Evolutionary conservation across 2,888 invertebrate species (phyloP), one percentile per base, ranked within the genome.

Genomic region (Sthenelais limicola): DNA sequence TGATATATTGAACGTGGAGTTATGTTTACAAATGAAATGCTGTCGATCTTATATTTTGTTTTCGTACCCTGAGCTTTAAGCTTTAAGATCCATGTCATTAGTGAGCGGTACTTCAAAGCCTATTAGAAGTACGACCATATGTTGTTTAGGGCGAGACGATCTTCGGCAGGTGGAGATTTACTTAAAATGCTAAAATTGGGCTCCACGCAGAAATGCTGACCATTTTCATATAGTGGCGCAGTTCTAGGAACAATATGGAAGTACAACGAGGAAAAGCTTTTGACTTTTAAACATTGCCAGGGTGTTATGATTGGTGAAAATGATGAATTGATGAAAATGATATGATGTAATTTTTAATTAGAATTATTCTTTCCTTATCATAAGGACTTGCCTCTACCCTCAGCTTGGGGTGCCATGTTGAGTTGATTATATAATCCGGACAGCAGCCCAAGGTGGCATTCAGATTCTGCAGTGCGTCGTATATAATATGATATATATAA

Each of bases 391-490:
- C 62, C 62, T 62, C 62, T 62, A 4, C 9, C 18, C 5, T 35
- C 30, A 62, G 62, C 62, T 62, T 62, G 62, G 62, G 43, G 62
- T 62, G 62, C 62, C 62, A 33, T 35, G 35, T 38, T 62, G 62
- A 62, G 62, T 62, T 62, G 43, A 43, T 12, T 12, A 9, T 38
- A 21, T 24, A 24, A 26, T n/a, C 38, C 62, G 43, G 62, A 28
- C 62, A 38, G 62, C 28, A 62, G 62, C 62, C 38, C 15, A 21
- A 62, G 9, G 62, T 62, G 62, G 62, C 62, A 62, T 38, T 43
- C 43, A 35, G 28, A 62, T 38, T 35, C 38, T 62, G 62, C 62
- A 38, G n/a, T n/a, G n/a, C n/a, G n/a, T n/a, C n/a, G n/a, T n/a
- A n/a, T n/a, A n/a, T n/a, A 38, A 35, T 56, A 56, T 56, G 15